Percentiles rank a stretch among this genome's conserved stretches.
Conservation (phyloP, 2,888 invertebrate genomes). For the Polia nebulosa region DNA sequence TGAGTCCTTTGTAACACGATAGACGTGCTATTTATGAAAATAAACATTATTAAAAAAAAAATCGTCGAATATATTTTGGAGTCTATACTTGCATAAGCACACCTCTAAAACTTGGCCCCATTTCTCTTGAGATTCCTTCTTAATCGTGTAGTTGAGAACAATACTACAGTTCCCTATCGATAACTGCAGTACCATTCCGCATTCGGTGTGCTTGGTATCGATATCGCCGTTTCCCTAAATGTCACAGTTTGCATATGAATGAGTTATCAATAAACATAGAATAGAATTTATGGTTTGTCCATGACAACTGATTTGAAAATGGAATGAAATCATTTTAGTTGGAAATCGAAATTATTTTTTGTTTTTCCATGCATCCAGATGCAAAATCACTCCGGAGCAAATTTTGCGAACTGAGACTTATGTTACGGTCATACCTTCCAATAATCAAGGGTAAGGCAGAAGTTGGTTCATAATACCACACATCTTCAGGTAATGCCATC, state of each 20-base stretch:
- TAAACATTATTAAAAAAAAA: slow-evolving; percentile 19
- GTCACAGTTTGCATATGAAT: slow-evolving; percentile 64
- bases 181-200: slow-evolving; percentile 61
- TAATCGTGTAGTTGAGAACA: slow-evolving; percentile 52
- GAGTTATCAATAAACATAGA: slow-evolving; percentile 56
- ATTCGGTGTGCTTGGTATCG: slow-evolving; percentile 54
- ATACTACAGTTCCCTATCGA: slow-evolving; percentile 52
- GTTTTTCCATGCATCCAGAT: background rate
- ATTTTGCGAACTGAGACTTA: background rate
- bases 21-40: slow-evolving; percentile 39
- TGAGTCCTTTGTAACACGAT: slow-evolving; percentile 43
- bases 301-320: slow-evolving; percentile 34
- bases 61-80: slow-evolving; percentile 17
- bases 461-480: slow-evolving; percentile 38
- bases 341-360: background rate
- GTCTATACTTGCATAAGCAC: slow-evolving; percentile 6
- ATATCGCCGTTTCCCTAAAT: slow-evolving; percentile 59
- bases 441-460: slow-evolving; percentile 9
- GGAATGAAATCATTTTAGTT: slow-evolving; percentile 14
- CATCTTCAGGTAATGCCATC: slow-evolving; percentile 43
- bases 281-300: slow-evolving; percentile 51
- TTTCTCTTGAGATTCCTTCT: slow-evolving; percentile 38
- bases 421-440: slow-evolving; percentile 9
- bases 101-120: slow-evolving; percentile 35
- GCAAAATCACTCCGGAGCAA: background rate